Conservation (phyloP, 2,888 invertebrate species). For the Dicyrtomina minuta region DNA sequence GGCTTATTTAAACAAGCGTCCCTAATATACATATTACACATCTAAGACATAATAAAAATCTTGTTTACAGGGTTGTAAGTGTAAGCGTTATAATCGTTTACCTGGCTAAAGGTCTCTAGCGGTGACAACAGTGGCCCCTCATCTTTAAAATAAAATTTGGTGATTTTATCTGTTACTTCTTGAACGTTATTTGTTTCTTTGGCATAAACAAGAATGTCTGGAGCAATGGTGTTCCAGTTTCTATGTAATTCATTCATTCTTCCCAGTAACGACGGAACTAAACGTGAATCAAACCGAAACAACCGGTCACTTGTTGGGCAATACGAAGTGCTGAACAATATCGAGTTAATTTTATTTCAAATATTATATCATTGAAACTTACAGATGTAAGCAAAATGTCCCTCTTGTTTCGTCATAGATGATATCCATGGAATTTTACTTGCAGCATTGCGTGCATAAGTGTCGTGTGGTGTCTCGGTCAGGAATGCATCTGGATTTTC, state of each 20-base stretch:
- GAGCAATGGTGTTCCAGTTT: conserved; percentile 35
- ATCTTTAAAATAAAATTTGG: conserved; percentile 38
- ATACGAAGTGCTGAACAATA: too few species aligned
- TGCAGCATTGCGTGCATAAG: conserved; percentile 36
- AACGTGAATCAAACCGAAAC: too few species aligned
- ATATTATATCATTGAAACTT: conserved; percentile 21
- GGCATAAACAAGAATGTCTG: conserved; percentile 43
- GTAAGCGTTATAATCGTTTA: too few species aligned
- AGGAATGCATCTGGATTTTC: conserved; percentile 36
- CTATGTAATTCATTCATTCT: not conserved
- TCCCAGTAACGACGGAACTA: conserved; percentile 7
- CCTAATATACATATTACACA: too few species aligned
- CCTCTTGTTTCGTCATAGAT: conserved; percentile 40
- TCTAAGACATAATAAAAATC: too few species aligned
- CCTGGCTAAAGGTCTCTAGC: conserved; percentile 8
- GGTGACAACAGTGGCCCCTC: not conserved
- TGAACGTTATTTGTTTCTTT: conserved; percentile 33
- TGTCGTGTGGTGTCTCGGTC: conserved; percentile 37
- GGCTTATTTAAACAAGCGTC: not conserved
- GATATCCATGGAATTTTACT: conserved; percentile 45
- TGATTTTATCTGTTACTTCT: conserved; percentile 41
- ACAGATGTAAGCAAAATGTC: conserved; percentile 44
- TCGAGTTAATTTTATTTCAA: not conserved
- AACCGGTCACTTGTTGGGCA: too few species aligned
- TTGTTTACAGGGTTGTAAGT: too few species aligned